phyloP scores from a whole-genome alignment of 2,888 invertebrate genomes.

The Chaitophorus viminalis region DNA sequence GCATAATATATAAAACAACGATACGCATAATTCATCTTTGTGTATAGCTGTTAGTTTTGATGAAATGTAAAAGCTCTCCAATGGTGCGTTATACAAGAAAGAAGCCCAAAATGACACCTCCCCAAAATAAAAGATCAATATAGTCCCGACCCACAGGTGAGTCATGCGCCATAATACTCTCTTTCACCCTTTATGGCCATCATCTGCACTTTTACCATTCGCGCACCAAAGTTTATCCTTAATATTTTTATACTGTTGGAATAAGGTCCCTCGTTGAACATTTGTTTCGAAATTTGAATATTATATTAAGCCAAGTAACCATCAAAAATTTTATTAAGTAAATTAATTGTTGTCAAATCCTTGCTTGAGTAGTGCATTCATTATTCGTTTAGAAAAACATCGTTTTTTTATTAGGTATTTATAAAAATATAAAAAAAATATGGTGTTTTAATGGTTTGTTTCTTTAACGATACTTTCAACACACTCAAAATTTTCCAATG shows the following conservation, averaged over 20 bases:
- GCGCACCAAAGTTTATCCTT: neutral
- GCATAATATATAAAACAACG: neutral
- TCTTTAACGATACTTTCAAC: too few species aligned
- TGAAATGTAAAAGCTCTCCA: neutral
- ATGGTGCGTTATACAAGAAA: neutral
- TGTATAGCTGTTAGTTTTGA: neutral
- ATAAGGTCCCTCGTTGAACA: neutral
- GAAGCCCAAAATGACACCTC: slow-evolving; percentile 27
- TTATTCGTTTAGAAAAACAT: too few species aligned
- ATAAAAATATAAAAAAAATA: too few species aligned
- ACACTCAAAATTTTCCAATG: too few species aligned
- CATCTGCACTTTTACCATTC: neutral
- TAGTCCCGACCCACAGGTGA: slow-evolving; percentile 42
- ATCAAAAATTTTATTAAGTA: too few species aligned
- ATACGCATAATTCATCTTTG: neutral
- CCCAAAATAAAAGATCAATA: slow-evolving; percentile 55
- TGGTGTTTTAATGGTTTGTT: too few species aligned
- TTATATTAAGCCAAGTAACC: neutral
- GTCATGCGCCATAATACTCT: slow-evolving; percentile 45
- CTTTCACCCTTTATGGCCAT: slow-evolving; percentile 40
- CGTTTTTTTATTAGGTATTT: too few species aligned
- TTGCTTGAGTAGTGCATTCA: too few species aligned
- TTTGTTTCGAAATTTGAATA: neutral
- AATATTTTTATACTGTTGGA: neutral
- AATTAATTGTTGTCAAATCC: too few species aligned